Evolutionary conservation across 2,797 vertebrate genomes (phyloP), one percentile per base, ranked within the genome.

Genomic region (Jordanella pulchra): DNA sequence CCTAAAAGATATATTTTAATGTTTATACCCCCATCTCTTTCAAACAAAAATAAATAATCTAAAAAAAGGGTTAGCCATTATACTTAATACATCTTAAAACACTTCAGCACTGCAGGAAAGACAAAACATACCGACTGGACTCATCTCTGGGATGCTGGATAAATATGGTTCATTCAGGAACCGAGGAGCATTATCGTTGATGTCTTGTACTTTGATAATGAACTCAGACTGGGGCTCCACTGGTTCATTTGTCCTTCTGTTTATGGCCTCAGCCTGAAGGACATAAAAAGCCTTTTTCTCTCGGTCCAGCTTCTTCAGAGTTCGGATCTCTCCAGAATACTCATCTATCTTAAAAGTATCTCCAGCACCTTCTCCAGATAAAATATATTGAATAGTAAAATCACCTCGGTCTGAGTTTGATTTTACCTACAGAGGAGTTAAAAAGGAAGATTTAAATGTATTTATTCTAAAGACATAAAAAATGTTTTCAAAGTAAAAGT

Each of bases 81-180:
- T n/a, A n/a, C n/a, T n/a, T n/a, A n/a, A n/a, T n/a, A n/a, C 51
- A 50, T 50, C 4, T 23, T 50, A 50, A 23, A 23, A 47, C 45
- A 6, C 12, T 35, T n/a, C 35, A 63, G 23, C 12, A 15, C 60
- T 42, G 35, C 10, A 39, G 35, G 5, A 39, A 61, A 61, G 35
- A 42, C 11, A 14, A 60, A 44, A 89, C 93, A 1, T 96, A 99
- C 98, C 98, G 53, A 88, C 89, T 68, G 95, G 94, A 77, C 95
- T 97, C 98, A 99, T 98, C 90, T 99, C 98, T 3, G 97, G 96
- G 84, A 99, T 94, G 82, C 91, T 95, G 83, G 95, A 95, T 68
- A 94, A 87, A 81, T 99, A 99, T 3, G 97, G 97, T 80, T 94
- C 96, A 64, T 96, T 93, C 88, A 95, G 95, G 90, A 99, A 99